Conservation (phyloP, 2,797 vertebrate genomes). For the Pyrocephalus nanus region DNA sequence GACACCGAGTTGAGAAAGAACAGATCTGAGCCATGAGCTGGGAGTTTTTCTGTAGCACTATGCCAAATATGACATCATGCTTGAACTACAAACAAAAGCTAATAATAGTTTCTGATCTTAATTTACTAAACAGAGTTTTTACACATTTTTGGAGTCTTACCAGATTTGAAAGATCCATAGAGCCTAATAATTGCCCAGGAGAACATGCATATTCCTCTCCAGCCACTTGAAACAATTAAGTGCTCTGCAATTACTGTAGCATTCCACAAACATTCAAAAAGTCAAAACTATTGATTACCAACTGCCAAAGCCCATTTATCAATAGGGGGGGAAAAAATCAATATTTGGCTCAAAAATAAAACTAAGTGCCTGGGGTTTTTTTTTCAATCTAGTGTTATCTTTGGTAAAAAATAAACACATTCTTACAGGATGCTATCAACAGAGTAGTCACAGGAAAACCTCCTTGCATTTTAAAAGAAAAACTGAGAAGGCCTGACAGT, state of each 20-base stretch:
- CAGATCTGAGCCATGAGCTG: constrained; percentile 37
- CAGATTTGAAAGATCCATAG: constrained; percentile 50
- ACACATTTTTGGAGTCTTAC: constrained; percentile 63
- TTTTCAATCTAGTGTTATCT: background rate
- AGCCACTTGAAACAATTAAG: constrained; percentile 7
- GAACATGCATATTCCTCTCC: background rate
- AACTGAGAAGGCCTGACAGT: background rate
- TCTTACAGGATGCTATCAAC: background rate
- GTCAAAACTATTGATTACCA: constrained; percentile 28
- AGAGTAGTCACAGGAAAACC: background rate
- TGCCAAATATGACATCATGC: constrained; percentile 76
- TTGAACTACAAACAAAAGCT: constrained; percentile 74
- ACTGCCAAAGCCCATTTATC: background rate
- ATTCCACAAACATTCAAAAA: background rate
- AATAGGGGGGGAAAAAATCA: background rate
- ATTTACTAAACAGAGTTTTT: constrained; percentile 72
- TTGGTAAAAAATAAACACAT: background rate
- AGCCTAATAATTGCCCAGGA: constrained; percentile 34
- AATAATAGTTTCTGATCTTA: constrained; percentile 76
- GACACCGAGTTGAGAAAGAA: background rate
- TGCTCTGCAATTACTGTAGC: background rate
- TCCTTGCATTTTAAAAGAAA: background rate
- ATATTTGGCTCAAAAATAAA: background rate
- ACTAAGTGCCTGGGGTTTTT: background rate
- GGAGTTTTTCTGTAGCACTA: constrained; percentile 40